phyloP scores from a whole-genome alignment of 2,888 invertebrate species.

The Dascillus cervinus region DNA sequence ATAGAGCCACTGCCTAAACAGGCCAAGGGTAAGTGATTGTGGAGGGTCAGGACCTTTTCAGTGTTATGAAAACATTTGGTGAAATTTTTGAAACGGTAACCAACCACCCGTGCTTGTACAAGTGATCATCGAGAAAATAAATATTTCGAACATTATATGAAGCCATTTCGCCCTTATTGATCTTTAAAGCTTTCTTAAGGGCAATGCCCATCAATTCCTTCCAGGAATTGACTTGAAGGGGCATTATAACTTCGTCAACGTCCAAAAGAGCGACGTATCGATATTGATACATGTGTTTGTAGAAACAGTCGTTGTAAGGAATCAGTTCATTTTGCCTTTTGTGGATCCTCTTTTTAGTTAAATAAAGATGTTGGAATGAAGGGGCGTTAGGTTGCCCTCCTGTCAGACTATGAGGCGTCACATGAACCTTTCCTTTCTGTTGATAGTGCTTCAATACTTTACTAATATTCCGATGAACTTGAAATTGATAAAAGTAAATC shows the following conservation, averaged over 20 bases:
- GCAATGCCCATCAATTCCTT: conserved; percentile 63
- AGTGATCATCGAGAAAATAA: conserved; percentile 83
- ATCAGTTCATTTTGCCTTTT: conserved; percentile 87
- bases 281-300: conserved; percentile 78
- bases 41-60: conserved; percentile 77
- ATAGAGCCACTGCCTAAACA: conserved; percentile 78
- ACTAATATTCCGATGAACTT: conserved; percentile 78
- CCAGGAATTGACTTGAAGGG: conserved; percentile 67
- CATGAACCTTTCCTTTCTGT: conserved; percentile 46
- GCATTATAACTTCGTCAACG: conserved; percentile 39
- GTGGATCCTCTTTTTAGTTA: conserved; percentile 76
- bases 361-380: conserved; percentile 71
- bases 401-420: conserved; percentile 72
- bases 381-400: conserved; percentile 80
- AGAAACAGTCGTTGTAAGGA: conserved; percentile 89
- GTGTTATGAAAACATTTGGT: conserved; percentile 93
- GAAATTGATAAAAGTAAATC: conserved; percentile 77
- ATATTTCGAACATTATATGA: conserved; percentile 85
- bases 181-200: conserved; percentile 58
- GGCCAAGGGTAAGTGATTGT: conserved; percentile 88
- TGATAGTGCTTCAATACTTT: conserved; percentile 52
- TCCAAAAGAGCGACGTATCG: conserved; percentile 78
- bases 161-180: conserved; percentile 62
- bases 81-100: conserved; percentile 80
- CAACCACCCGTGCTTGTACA: conserved; percentile 69